Evolutionary conservation across 92 coral and sea anemone genomes (phyloP).

Genomic region (Porites lobata): DNA sequence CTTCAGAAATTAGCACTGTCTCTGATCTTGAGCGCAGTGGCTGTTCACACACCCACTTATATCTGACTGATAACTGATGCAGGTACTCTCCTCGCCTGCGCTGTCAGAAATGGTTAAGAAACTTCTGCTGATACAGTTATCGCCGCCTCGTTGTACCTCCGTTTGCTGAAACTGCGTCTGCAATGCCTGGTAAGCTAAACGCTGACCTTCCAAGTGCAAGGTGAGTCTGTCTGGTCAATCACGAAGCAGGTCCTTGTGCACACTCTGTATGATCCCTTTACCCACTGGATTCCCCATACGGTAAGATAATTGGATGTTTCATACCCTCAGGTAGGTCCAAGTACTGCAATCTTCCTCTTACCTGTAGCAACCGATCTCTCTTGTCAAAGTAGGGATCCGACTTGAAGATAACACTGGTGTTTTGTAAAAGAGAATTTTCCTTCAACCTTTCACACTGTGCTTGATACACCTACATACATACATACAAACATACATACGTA

Average conservation of each 20-base stretch:
- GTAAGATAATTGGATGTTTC: conserved; percentile 37
- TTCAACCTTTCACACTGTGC: conserved; percentile 37
- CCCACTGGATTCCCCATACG: not conserved
- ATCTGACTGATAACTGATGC: too few species aligned
- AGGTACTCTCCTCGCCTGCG: conserved; percentile 22
- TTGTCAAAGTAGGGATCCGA: not conserved
- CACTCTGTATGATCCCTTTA: not conserved
- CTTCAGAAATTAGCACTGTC: not conserved
- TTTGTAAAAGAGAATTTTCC: not conserved
- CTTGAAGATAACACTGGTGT: conserved; percentile 31
- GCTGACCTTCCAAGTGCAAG: conserved; percentile 47
- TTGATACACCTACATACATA: conserved; percentile 11
- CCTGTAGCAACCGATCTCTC: not conserved
- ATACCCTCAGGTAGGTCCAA: conserved; percentile 35
- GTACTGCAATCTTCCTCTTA: conserved; percentile 20
- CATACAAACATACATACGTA: too few species aligned
- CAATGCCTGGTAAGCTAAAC: conserved; percentile 17
- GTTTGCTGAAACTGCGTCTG: conserved; percentile 17
- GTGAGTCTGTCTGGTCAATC: conserved; percentile 29
- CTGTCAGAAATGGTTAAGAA: conserved; percentile 24
- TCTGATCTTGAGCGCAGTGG: not conserved
- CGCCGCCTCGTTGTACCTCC: conserved; percentile 9
- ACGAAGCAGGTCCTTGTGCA: conserved; percentile 24
- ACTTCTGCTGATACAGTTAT: conserved; percentile 38
- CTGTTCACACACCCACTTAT: not conserved